These are phyloP conservation scores for Desmodus rotundus DNA, from an alignment of 2,113 vertebrate genomes.

Conservation along the genomic window DNA sequence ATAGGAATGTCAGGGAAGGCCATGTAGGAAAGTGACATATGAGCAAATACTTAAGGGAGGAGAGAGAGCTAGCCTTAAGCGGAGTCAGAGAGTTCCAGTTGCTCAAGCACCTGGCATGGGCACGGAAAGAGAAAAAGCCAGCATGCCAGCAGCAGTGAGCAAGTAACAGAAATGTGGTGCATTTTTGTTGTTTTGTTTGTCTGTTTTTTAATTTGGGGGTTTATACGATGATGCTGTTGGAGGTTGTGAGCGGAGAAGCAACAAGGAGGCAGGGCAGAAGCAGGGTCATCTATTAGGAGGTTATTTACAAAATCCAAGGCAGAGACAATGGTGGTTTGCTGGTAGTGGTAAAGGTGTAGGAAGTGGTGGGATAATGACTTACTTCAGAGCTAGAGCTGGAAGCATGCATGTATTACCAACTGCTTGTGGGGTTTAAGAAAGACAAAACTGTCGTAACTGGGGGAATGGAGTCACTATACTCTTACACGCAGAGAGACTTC, in stretches of 20 bases:
- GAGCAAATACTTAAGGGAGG: not conserved
- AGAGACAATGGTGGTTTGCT: not conserved
- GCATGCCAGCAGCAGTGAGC: not conserved
- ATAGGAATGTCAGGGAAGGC: not conserved
- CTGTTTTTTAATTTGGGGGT: not conserved
- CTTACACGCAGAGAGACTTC: fast-evolving
- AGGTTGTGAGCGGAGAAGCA: not conserved
- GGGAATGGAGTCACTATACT: not conserved
- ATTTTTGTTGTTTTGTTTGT: not conserved
- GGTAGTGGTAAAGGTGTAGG: not conserved
- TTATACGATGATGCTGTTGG: not conserved
- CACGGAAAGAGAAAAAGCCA: not conserved
- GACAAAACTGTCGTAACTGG: not conserved
- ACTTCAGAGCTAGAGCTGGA: not conserved
- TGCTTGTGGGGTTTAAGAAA: not conserved
- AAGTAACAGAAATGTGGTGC: not conserved
- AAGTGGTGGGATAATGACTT: not conserved
- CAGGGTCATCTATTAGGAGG: not conserved
- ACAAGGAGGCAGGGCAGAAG: not conserved
- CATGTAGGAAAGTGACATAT: not conserved
- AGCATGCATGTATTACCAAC: not conserved
- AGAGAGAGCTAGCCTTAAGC: not conserved
- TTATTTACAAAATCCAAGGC: not conserved
- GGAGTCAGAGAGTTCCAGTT: not conserved
- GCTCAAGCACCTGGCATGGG: not conserved